Evolutionary conservation across 2,797 vertebrate species (phyloP).

Genomic region (Amazonetta brasiliensis): DNA sequence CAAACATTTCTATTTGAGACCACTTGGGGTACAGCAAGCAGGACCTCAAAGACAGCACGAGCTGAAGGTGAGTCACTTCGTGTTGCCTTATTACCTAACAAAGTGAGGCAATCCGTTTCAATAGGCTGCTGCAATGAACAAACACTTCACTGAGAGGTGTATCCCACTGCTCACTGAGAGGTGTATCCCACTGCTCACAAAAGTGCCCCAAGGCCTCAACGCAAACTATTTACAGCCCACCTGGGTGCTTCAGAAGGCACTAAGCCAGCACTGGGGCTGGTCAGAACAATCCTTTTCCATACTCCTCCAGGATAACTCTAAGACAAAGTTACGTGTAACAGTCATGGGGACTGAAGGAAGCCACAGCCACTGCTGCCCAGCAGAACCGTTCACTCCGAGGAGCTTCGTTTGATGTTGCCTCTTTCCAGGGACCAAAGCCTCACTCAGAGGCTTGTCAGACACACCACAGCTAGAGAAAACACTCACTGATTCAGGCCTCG

Average conservation of each 20-base stretch:
- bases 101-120: conserved; percentile 49
- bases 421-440: background rate
- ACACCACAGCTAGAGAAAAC: background rate
- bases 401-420: background rate
- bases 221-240: background rate
- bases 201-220: background rate
- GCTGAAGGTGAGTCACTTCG: background rate
- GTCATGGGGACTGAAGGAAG: background rate
- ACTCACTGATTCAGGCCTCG: background rate
- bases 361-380: background rate
- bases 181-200: background rate
- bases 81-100: conserved; percentile 21
- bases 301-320: background rate
- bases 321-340: background rate
- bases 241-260: background rate
- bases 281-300: background rate
- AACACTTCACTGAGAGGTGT: background rate
- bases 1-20: background rate
- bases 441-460: background rate
- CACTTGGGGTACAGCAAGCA: background rate
- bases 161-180: too few relatives aligned
- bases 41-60: background rate
- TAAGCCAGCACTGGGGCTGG: background rate
- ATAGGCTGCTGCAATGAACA: background rate
- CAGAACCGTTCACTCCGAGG: background rate